Percentiles rank a stretch among this genome's conserved stretches.
These are phyloP conservation scores for Saccopteryx bilineata DNA, from an alignment of 2,113 vertebrate species.

Conservation along the genomic window DNA sequence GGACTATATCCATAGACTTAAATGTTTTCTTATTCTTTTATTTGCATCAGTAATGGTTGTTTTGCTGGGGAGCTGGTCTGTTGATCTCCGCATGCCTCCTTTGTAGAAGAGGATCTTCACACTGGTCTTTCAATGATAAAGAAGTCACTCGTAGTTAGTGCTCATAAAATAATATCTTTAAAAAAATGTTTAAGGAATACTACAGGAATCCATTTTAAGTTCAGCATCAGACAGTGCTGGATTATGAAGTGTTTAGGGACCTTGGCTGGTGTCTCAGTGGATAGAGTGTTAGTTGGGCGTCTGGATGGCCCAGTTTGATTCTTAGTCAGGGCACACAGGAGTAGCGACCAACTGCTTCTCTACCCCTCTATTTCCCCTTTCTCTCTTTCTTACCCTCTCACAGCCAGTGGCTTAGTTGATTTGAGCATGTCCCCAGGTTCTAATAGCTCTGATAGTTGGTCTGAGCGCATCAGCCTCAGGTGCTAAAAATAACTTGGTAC, in stretches of 20 bases:
- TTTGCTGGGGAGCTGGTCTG: neutral
- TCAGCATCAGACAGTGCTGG: neutral
- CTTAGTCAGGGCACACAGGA: too few relatives aligned
- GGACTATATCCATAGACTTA: neutral
- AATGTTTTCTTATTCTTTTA: neutral
- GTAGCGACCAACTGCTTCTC: too few relatives aligned
- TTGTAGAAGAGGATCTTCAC: neutral
- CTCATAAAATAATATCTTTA: neutral
- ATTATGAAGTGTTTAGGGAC: neutral
- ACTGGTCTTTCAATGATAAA: neutral
- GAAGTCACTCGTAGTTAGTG: neutral
- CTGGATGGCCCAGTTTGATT: too few relatives aligned
- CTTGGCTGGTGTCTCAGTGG: too few relatives aligned
- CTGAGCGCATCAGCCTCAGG: too few relatives aligned
- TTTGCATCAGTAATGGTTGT: neutral
- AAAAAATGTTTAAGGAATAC: neutral
- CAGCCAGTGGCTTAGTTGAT: too few relatives aligned
- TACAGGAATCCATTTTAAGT: neutral
- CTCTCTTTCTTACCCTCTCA: too few relatives aligned
- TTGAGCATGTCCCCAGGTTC: too few relatives aligned
- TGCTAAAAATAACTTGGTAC: too few relatives aligned
- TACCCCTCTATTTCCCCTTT: too few relatives aligned
- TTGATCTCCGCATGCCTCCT: neutral
- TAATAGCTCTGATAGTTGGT: too few relatives aligned
- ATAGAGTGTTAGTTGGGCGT: too few relatives aligned